Conservation (phyloP, 2,797 vertebrate species). For the Mareca strepera region DNA sequence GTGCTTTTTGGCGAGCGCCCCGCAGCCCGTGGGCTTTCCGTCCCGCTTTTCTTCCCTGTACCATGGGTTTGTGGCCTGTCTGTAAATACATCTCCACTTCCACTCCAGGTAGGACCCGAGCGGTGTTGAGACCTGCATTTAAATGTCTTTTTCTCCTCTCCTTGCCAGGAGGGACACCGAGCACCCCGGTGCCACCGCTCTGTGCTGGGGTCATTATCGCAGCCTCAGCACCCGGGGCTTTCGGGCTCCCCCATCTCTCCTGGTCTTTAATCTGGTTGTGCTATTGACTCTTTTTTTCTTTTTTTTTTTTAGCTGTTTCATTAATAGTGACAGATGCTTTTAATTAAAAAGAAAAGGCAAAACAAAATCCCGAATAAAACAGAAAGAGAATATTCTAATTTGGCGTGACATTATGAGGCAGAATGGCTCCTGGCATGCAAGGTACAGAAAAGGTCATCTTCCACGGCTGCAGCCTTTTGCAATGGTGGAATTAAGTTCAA, state of each 20-base stretch:
- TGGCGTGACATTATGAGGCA: constrained; percentile 71
- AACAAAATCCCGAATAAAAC: constrained; percentile 45
- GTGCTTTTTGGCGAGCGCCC: too few species aligned
- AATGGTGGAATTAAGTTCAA: constrained; percentile 78
- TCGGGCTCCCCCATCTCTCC: neutral
- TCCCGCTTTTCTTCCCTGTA: too few species aligned
- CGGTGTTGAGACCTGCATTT: neutral
- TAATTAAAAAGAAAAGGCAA: constrained; percentile 70
- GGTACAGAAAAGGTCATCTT: constrained; percentile 75
- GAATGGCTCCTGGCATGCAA: constrained; percentile 66
- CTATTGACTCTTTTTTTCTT: neutral
- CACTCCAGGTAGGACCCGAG: neutral
- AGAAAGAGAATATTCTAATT: constrained; percentile 72
- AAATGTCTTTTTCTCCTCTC: neutral
- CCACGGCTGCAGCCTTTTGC: constrained; percentile 62
- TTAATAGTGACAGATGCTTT: constrained; percentile 69
- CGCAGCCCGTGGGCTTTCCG: too few species aligned
- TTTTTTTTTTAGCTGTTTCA: constrained; percentile 13
- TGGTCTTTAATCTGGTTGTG: constrained; percentile 23
- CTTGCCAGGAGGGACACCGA: neutral
- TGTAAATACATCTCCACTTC: neutral
- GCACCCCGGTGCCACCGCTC: too few species aligned
- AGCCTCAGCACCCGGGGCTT: neutral
- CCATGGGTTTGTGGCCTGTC: neutral
- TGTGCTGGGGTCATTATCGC: too few species aligned